Conservation (phyloP, 2,888 invertebrate species). For the Cancer borealis region DNA sequence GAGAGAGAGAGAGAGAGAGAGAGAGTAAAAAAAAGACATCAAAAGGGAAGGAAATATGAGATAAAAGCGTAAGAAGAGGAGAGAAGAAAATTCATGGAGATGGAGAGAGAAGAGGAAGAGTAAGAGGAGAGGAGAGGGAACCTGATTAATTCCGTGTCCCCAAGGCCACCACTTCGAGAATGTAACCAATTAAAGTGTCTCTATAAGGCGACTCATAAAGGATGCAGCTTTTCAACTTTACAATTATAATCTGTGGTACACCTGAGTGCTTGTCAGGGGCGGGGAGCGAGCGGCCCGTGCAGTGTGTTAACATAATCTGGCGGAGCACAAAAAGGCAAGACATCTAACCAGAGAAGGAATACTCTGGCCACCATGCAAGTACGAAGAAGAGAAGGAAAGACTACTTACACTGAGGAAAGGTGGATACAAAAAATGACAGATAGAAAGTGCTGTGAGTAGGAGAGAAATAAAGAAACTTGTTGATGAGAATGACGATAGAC, state of each 20-base stretch:
- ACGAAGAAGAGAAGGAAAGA: neutral
- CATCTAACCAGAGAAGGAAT: neutral
- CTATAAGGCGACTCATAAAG: conserved; percentile 49
- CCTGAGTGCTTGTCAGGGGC: conserved; percentile 29
- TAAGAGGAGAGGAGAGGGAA: neutral
- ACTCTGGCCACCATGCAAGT: neutral
- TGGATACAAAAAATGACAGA: neutral
- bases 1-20: conserved; percentile 43
- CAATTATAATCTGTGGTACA: conserved; percentile 46
- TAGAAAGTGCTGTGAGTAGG: neutral
- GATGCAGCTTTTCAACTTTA: conserved; percentile 47
- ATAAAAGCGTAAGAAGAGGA: neutral
- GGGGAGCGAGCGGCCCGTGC: neutral
- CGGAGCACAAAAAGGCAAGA: conserved; percentile 3
- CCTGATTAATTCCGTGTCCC: conserved; percentile 25
- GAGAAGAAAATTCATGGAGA: neutral
- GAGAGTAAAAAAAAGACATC: neutral
- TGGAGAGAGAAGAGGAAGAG: neutral
- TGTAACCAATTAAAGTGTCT: conserved; percentile 52
- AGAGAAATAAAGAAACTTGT: too few relatives aligned
- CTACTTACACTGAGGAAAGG: neutral
- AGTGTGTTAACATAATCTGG: conserved; percentile 34
- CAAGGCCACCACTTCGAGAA: conserved; percentile 26
- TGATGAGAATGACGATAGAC: neutral
- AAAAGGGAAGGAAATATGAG: neutral